Percentiles rank a stretch among this genome's conserved stretches.
Conservation (phyloP, 2,113 vertebrate species). For the Varanus komodoensis region DNA sequence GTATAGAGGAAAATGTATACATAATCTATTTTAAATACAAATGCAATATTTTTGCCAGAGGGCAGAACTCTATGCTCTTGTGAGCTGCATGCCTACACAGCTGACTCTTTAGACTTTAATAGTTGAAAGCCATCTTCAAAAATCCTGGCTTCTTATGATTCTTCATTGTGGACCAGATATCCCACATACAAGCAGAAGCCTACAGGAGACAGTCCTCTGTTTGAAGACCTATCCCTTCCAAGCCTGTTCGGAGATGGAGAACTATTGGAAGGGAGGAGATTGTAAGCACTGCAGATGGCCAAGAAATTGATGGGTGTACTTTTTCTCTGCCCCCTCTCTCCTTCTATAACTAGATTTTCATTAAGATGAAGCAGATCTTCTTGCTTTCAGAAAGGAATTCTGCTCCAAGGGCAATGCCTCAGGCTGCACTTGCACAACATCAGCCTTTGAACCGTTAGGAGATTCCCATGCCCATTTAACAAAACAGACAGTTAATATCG, state of each 20-base stretch:
- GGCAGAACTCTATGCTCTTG: neutral
- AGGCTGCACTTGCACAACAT: neutral
- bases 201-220: too few relatives aligned
- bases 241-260: too few relatives aligned
- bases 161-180: neutral
- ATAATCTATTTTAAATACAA: neutral
- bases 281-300: neutral
- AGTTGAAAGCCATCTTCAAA: too few relatives aligned
- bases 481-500: neutral
- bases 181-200: too few relatives aligned
- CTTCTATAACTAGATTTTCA: constrained; percentile 1
- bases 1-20: too few relatives aligned
- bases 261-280: too few relatives aligned
- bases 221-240: too few relatives aligned
- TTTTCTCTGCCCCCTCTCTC: neutral
- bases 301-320: neutral
- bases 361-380: constrained; percentile 5
- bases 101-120: neutral
- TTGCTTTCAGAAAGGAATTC: constrained; percentile 9
- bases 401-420: neutral
- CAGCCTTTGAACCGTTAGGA: constrained; percentile 10
- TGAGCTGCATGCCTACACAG: neutral
- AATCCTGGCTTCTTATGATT: neutral
- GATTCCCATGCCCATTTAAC: constrained; percentile 2
- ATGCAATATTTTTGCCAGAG: neutral